Base-by-base conservation (phyloP, 2,888 invertebrate species). In the Auanema freiburgensis region DNA sequence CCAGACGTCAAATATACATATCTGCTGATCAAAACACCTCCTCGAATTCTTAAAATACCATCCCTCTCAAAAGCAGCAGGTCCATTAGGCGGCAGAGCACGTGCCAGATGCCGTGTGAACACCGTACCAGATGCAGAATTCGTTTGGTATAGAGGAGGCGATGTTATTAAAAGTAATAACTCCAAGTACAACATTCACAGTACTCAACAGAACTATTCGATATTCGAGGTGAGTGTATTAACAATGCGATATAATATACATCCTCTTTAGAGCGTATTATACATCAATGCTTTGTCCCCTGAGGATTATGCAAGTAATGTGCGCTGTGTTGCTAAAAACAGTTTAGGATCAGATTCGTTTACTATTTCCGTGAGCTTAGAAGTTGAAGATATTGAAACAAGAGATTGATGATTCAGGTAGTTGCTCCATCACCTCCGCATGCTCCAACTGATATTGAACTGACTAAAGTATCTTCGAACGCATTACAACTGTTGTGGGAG, bases 51-150 rank as follows among this genome's bases (percentile, higher is more conserved):
- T 0, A 68, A 67, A n/a, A 55, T 66, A 16, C 72, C 74, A 18
- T 66, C 67, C 0, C 64, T 68, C 18, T 58, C 70, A 12, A 70
- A 77, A 60, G 76, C 80, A 8, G 80, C 80, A 21, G 80, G 76
- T 14, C 63, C 74, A 6, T 43, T 80, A 6, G 76, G 76, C 21
- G 72, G 74, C 21, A 53, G 54, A 16, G 71, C 69, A 2, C 58
- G 66, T 21, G 66, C 75, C 0, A 62, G 73, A 16, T 82, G 82
- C 55, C 66, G 74, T 44, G 83, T 73, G 2, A 64, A 69, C 12
- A 81, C 78, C 0, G 81, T 82, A 8, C 82, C 82, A 2, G 74
- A 69, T 52, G 79, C 74, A 4, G 74, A 77, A 12, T 80, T 82
- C 59, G 56, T 65, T 1, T 82, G 82, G 82, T 73, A 78, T 23